These are phyloP conservation scores for Neosilurus mollespiculum DNA, from an alignment of 2,797 vertebrate genomes.

Conservation along the genomic window DNA sequence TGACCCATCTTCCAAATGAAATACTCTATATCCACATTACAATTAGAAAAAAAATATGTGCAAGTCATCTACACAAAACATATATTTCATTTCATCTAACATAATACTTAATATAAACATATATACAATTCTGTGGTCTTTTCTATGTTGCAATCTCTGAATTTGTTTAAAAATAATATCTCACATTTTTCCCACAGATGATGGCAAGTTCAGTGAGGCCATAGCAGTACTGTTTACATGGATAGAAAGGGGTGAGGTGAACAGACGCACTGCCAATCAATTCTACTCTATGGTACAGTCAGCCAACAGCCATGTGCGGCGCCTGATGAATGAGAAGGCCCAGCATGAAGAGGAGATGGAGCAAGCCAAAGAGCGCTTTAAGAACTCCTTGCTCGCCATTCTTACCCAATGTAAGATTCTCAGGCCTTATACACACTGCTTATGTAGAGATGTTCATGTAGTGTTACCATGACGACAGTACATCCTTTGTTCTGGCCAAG, in stretches of 20 bases:
- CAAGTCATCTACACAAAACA: background rate
- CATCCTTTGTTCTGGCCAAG: constrained; percentile 45
- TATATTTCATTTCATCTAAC: background rate
- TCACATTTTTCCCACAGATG: constrained; percentile 72
- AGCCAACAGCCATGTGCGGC: constrained; percentile 89
- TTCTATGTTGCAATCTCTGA: background rate
- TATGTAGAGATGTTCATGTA: constrained; percentile 49
- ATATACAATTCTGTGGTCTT: background rate
- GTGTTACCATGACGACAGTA: constrained; percentile 54
- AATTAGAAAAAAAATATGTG: background rate
- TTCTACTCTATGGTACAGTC: constrained; percentile 98
- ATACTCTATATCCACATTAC: background rate
- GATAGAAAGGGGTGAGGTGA: constrained; percentile 95
- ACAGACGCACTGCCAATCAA: constrained; percentile 87
- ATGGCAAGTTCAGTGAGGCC: constrained; percentile 86
- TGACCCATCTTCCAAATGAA: background rate
- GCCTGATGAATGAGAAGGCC: constrained; percentile 90
- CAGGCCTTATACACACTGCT: constrained; percentile 37
- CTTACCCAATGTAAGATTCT: constrained; percentile 91
- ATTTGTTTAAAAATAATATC: background rate
- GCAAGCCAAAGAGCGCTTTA: constrained; percentile 87
- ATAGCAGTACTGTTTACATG: constrained; percentile 86
- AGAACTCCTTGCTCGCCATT: constrained; percentile 87
- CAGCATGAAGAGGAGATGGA: constrained; percentile 92
- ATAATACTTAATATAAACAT: background rate